phyloP scores from a whole-genome alignment of 2,113 vertebrate genomes.

The Microcebus griseorufus region DNA sequence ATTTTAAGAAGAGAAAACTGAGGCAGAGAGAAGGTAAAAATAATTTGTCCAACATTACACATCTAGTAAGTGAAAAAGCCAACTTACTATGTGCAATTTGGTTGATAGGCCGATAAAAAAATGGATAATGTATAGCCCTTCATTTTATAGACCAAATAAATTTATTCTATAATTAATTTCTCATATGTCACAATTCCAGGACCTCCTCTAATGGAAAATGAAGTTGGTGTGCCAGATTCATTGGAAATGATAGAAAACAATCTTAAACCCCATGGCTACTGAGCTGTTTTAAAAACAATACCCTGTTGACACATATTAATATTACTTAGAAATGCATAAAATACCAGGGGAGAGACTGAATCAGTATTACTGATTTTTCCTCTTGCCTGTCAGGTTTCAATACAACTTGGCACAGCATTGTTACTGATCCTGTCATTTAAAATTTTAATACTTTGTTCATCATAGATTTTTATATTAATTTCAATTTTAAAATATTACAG shows the following conservation, averaged over 20 bases:
- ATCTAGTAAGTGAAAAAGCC: background rate
- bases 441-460: background rate
- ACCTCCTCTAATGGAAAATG: background rate
- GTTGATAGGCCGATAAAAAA: background rate
- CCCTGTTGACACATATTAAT: background rate
- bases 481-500: conserved; percentile 32
- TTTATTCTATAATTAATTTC: background rate
- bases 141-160: background rate
- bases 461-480: background rate
- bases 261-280: background rate
- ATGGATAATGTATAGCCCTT: background rate
- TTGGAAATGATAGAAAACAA: background rate
- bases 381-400: background rate
- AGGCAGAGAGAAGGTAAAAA: background rate
- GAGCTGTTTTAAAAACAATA: background rate
- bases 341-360: background rate
- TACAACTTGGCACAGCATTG: background rate
- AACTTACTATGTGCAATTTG: background rate
- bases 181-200: background rate
- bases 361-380: background rate
- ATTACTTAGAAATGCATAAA: background rate
- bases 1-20: background rate
- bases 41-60: background rate
- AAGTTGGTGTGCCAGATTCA: background rate
- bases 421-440: background rate